Evolutionary conservation across 2,888 invertebrate genomes (phyloP), one percentile per base, ranked within the genome.

Genomic region (Portevinia maculata): DNA sequence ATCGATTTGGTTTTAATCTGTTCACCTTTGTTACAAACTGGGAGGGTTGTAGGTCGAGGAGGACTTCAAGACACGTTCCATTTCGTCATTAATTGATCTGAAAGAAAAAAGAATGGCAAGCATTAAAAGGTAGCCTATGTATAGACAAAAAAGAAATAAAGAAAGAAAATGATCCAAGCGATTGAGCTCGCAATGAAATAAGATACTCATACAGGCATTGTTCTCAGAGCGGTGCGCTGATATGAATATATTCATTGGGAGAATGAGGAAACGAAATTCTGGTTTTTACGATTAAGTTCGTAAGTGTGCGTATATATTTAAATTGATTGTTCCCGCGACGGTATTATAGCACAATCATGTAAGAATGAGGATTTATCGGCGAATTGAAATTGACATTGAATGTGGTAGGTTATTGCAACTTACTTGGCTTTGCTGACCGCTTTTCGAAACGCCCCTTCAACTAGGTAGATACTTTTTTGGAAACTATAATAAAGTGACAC

Each of bases 71-170:
- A 34, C 75, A 39, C 15, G 69, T 59, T 57, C 57, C n/a, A 15
- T 4, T 30, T 59, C 52, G 75, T 75, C 64, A 53, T 62, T 34
- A 15, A 57, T 74, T 75, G 57, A 70, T 21, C 79, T 81, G 64
- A 59, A 81, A 81, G 39, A 28, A 73, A 64, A 75, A 41, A 70
- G 34, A 64, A 57, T 57, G 50, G 70, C 44, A 50, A 8, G 7
- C 3, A 3, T 37, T 46, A 69, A 52, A 81, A 59, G 46, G 15
- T 48, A 28, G 28, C 8, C 30, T 9, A 8, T 5, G 13, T 28
- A 7, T 2, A 30, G 37, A 28, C 28, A 62, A 39, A 67, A 48
- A 17, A 32, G 9, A 46, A 3, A 13, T 53, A 32, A 37, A 59
- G 5, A 44, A 64, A 57, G 50, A 5, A 15, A 55, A 8, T 5